Evolutionary conservation across 2,797 vertebrate genomes (phyloP).

Genomic region (Fringilla coelebs): DNA sequence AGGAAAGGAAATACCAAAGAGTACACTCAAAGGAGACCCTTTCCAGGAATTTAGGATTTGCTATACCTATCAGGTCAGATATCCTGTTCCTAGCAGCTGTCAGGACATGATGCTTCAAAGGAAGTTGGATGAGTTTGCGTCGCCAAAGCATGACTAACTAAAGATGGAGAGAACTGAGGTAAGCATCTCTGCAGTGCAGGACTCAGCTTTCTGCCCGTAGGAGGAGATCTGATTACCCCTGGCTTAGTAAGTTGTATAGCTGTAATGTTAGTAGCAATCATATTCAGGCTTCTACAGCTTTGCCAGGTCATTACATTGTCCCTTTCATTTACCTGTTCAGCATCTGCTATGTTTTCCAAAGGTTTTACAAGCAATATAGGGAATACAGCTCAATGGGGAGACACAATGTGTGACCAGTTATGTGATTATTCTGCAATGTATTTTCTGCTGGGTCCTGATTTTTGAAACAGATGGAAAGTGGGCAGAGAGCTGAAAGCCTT

Average conservation of each 20-base stretch:
- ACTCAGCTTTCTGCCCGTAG: slow-evolving; percentile 26
- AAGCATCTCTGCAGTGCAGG: not conserved
- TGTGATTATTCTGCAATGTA: not conserved
- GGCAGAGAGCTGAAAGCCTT: slow-evolving; percentile 30
- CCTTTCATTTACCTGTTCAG: not conserved
- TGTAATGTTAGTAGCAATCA: not conserved
- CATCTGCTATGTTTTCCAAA: not conserved
- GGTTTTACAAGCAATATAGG: not conserved
- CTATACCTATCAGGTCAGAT: slow-evolving; percentile 33
- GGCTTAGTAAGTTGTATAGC: not conserved
- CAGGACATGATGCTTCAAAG: slow-evolving; percentile 40
- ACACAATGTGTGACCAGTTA: not conserved
- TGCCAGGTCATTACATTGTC: not conserved
- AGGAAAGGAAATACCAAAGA: slow-evolving; percentile 48
- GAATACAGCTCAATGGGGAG: not conserved
- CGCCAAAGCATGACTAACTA: slow-evolving; percentile 1
- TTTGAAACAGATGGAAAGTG: slow-evolving; percentile 42
- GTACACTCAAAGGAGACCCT: not conserved
- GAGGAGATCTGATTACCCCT: not conserved
- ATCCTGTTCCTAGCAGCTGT: slow-evolving; percentile 53
- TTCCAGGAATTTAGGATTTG: slow-evolving; percentile 32
- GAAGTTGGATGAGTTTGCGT: slow-evolving; percentile 31
- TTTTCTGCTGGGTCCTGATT: not conserved
- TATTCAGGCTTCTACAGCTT: not conserved
- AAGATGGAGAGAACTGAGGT: slow-evolving; percentile 19